Percentiles rank a stretch among this genome's conserved stretches.
Conservation (phyloP, 2,797 vertebrate genomes). For the Myotis vivesi region DNA sequence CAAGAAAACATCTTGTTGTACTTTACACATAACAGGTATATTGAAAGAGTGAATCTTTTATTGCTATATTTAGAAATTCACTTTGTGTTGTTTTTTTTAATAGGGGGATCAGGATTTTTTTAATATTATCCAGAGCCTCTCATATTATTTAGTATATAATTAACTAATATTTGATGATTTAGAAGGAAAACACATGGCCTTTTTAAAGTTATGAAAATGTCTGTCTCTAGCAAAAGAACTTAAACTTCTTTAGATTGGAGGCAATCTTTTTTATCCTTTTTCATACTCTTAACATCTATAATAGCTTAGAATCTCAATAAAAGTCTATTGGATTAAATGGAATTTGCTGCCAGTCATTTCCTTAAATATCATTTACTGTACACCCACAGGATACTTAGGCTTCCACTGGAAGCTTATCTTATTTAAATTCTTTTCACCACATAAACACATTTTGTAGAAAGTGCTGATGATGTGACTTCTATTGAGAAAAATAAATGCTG, state of each 20-base stretch:
- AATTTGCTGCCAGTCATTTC: slow-evolving; percentile 51
- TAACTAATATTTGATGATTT: slow-evolving; percentile 25
- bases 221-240: background rate
- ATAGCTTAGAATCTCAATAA: slow-evolving; percentile 43
- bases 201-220: slow-evolving; percentile 19
- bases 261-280: slow-evolving; percentile 37
- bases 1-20: background rate
- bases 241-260: background rate
- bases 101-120: background rate
- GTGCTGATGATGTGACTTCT: slow-evolving; percentile 18
- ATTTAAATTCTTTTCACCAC: slow-evolving; percentile 42
- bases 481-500: slow-evolving; percentile 34
- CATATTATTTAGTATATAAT: background rate
- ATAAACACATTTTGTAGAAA: slow-evolving; percentile 2
- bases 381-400: background rate
- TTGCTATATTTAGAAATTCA: background rate
- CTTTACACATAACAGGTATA: background rate
- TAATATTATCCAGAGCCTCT: background rate
- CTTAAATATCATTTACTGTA: slow-evolving; percentile 48
- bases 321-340: slow-evolving; percentile 12
- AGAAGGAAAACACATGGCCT: background rate
- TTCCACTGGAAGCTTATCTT: slow-evolving; percentile 49
- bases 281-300: slow-evolving; percentile 25
- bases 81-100: background rate
- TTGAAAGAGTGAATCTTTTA: background rate